Conservation (phyloP, 2,113 vertebrate species). For the Pyxicephalus adspersus region DNA sequence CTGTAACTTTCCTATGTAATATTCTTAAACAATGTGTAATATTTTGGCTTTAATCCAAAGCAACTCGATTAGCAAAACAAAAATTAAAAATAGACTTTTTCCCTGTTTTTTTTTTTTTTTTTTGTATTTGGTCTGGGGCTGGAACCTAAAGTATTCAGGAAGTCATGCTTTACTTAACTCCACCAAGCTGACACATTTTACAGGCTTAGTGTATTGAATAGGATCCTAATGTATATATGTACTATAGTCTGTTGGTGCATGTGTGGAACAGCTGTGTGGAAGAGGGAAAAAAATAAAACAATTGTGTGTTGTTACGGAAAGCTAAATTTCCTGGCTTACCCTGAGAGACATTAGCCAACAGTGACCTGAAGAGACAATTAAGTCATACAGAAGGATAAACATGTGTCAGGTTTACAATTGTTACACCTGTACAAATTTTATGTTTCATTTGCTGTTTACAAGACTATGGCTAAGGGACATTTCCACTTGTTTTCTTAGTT, state of each 20-base stretch:
- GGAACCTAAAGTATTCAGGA: conserved; percentile 63
- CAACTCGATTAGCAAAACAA: conserved; percentile 59
- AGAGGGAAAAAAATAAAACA: conserved; percentile 55
- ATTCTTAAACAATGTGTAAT: conserved; percentile 67
- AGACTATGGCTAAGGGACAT: conserved; percentile 25
- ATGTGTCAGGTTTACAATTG: conserved; percentile 53
- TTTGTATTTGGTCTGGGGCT: conserved; percentile 62
- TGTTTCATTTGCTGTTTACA: conserved; percentile 56
- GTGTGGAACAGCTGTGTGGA: conserved; percentile 66
- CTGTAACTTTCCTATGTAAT: conserved; percentile 70
- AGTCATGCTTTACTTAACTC: conserved; percentile 64
- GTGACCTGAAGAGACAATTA: conserved; percentile 63
- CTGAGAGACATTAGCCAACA: conserved; percentile 63
- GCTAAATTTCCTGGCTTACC: conserved; percentile 64
- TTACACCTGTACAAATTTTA: conserved; percentile 57
- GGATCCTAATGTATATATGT: conserved; percentile 54
- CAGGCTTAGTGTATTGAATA: conserved; percentile 59
- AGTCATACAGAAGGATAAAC: conserved; percentile 55
- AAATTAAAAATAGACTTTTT: conserved; percentile 61
- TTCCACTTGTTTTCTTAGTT: conserved; percentile 3
- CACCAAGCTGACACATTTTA: conserved; percentile 62
- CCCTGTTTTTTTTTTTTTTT: conserved; percentile 61
- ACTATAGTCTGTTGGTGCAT: conserved; percentile 56
- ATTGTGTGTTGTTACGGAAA: conserved; percentile 58
- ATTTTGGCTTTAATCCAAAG: conserved; percentile 66